A percentile compares a stretch with the other conserved stretches of the same genome.
Evolutionary conservation across 2,888 invertebrate species (phyloP).

Genomic region (Lasioglossum figueresi): DNA sequence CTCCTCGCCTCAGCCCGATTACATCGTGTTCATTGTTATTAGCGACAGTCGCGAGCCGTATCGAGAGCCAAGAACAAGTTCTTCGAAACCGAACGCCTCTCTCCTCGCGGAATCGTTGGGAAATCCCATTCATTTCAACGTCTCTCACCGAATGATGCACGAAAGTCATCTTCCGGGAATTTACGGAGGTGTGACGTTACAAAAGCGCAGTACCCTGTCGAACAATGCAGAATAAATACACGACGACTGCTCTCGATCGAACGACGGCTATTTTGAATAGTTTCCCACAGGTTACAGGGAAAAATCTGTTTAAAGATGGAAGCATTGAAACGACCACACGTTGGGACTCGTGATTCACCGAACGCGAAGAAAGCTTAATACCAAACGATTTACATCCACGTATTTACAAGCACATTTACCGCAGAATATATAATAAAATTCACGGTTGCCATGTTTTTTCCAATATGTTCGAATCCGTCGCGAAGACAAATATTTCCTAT

Average conservation of each 20-base stretch:
- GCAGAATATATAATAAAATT: not conserved
- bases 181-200: conserved; percentile 59
- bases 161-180: conserved; percentile 65
- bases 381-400: not conserved
- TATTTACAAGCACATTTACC: not conserved
- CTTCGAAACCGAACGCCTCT: conserved; percentile 40
- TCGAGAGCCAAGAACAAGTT: conserved; percentile 53
- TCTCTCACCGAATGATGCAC: conserved; percentile 21
- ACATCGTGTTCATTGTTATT: conserved; percentile 55
- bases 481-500: not conserved
- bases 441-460: not conserved
- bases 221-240: conserved; percentile 20
- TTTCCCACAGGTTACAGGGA: conserved; percentile 52
- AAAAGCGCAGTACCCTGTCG: conserved; percentile 26
- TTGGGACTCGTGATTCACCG: conserved; percentile 32
- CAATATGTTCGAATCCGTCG: not conserved
- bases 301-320: conserved; percentile 23
- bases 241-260: conserved; percentile 48
- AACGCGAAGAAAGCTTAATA: not conserved
- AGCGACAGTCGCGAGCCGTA: conserved; percentile 56
- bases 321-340: conserved; percentile 30
- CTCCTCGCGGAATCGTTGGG: conserved; percentile 36
- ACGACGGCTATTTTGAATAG: conserved; percentile 55
- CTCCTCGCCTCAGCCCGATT: conserved; percentile 1
- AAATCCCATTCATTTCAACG: conserved; percentile 58